phyloP scores from a whole-genome alignment of 2,888 invertebrate genomes.

The Tipula helvola region DNA sequence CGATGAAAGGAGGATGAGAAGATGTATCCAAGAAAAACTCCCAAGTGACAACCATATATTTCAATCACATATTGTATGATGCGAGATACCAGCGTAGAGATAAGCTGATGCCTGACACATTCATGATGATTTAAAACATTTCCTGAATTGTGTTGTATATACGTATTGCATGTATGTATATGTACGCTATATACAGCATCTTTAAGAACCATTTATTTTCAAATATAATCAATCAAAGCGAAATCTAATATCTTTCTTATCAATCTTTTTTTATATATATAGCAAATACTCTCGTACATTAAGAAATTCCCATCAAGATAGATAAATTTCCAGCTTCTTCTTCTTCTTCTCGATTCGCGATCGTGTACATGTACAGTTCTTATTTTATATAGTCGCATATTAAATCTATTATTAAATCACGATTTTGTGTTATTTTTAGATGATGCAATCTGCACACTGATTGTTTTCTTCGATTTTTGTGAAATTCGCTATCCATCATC shows the following conservation, averaged over 20 bases:
- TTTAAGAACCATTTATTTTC: not conserved
- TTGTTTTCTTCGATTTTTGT: not conserved
- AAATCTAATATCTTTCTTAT: not conserved
- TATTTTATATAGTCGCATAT: not conserved
- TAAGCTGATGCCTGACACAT: not conserved
- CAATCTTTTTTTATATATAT: not conserved
- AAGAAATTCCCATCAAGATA: conserved; percentile 4
- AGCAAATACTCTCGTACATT: not conserved
- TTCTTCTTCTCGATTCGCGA: not conserved
- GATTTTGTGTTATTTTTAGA: not conserved
- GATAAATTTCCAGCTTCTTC: not conserved
- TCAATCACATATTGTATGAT: not conserved
- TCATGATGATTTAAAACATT: not conserved
- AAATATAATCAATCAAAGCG: not conserved
- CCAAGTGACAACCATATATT: not conserved
- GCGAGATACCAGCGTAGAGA: not conserved
- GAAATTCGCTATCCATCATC: not conserved
- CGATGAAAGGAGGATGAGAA: not conserved
- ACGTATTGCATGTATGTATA: too few species aligned
- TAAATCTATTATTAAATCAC: not conserved
- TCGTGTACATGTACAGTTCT: not conserved
- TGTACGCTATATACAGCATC: not conserved
- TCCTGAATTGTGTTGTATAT: not conserved
- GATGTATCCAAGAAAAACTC: not conserved
- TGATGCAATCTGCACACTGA: not conserved